Conservation (phyloP, 2,888 invertebrate species). For the Arenicola marina region DNA sequence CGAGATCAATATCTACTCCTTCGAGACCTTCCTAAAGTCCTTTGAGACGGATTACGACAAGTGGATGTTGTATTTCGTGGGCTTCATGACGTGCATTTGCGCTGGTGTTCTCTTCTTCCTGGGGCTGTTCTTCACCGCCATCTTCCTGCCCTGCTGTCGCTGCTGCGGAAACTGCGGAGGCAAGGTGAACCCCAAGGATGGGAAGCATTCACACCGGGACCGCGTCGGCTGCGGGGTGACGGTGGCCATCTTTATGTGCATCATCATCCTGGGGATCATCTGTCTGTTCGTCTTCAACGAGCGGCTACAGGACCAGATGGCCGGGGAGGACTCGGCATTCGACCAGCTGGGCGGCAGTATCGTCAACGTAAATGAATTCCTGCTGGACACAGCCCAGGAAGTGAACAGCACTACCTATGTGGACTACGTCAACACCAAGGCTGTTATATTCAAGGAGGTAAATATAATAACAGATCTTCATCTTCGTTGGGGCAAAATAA, state of each 20-base stretch:
- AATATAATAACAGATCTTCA: no score
- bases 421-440: background rate
- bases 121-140: slow-evolving; percentile 1
- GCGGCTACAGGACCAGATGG: background rate
- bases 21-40: background rate
- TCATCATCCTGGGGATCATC: background rate
- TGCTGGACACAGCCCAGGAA: background rate
- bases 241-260: background rate
- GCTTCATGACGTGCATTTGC: slow-evolving; percentile 12
- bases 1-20: background rate
- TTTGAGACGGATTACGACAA: slow-evolving; percentile 6
- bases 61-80: slow-evolving; percentile 13
- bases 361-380: background rate
- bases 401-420: background rate
- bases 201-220: background rate
- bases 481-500: no score
- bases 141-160: slow-evolving; percentile 4
- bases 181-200: background rate
- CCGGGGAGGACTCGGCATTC: background rate
- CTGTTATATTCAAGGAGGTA: background rate
- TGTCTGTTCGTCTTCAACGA: slow-evolving; percentile 5
- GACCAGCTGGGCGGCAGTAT: background rate
- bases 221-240: background rate
- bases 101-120: slow-evolving; percentile 10
- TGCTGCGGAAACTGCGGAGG: slow-evolving; percentile 10